Evolutionary conservation across 2,113 vertebrate genomes (phyloP), one percentile per base, ranked within the genome.

Genomic region (Laticauda laticaudata): DNA sequence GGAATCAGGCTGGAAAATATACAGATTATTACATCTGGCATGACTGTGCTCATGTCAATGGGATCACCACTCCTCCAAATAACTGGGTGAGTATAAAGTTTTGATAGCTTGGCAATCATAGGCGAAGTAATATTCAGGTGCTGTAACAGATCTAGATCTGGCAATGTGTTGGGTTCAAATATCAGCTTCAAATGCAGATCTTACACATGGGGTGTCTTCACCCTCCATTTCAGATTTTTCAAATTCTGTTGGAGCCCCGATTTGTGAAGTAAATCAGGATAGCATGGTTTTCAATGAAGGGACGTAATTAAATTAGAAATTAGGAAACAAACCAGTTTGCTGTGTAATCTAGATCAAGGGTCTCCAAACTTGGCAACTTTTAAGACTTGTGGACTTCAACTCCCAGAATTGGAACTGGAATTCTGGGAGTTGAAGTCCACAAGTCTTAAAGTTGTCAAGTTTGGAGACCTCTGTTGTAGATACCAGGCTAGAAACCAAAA

Each of bases 21-120:
- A 95, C 96, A 0, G 98, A 99, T 94, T 99, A 99, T 97, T 99
- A 99, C 10, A 95, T 99, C 96, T 99, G 99, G 99, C 95, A 97
- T 0, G 97, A 99, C 97, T 99, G 99, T 48, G 0, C 0, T 0
- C 92, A 81, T 3, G 55, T 88, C 7, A 91, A 69, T 6, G 96
- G 93, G 48, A 96, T 86, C 0, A 91, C 95, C 2, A 61, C 2
- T 3, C 98, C 98, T 1, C 99, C 99, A 5, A 99, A 99, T 96
- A 99, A 99, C 94, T 99, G 99, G 99, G 99, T 99, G 94, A 97
- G 87, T 92, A 34, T 0, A 0, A 91, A 75, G 21, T 43, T 23
- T 1, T 0, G 1, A 5, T n/a, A 45, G 59, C 26, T 11, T 43
- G n/a, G 18, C 61, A 86, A n/a, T 61, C 15, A 90, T 15, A 1